Evolutionary conservation across 2,797 vertebrate species (phyloP).

Genomic region (Sciaenops ocellatus): DNA sequence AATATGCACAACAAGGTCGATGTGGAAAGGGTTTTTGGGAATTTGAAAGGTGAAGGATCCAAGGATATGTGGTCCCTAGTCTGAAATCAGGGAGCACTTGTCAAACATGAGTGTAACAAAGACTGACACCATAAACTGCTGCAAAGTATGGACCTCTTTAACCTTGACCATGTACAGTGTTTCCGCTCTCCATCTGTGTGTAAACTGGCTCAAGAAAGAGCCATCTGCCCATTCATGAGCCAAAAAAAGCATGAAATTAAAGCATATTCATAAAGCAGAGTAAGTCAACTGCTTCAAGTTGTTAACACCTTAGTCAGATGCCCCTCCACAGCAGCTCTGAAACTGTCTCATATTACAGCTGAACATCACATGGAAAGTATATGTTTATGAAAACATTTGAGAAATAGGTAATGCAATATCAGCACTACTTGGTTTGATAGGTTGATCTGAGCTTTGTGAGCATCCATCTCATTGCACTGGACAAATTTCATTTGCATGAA

Average conservation of each 20-base stretch:
- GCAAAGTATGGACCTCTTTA: conserved; percentile 21
- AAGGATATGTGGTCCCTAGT: conserved; percentile 14
- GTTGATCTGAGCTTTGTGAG: no score
- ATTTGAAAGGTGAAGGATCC: conserved; percentile 32
- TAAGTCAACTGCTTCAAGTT: not conserved
- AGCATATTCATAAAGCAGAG: conserved; percentile 9
- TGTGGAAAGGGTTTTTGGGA: not conserved
- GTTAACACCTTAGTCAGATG: no score
- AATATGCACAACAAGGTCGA: conserved; percentile 29
- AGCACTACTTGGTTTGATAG: no score
- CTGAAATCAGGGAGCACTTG: conserved; percentile 15
- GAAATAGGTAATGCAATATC: no score
- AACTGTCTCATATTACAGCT: no score
- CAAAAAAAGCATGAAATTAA: conserved; percentile 9
- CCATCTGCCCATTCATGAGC: conserved; percentile 36
- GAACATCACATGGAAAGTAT: no score
- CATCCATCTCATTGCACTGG: no score
- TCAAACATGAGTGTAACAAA: not conserved
- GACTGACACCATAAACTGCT: conserved; percentile 6
- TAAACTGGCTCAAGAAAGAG: conserved; percentile 18
- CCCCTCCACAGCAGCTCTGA: no score
- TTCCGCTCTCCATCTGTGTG: conserved; percentile 25
- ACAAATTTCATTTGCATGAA: no score
- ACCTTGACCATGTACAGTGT: conserved; percentile 31
- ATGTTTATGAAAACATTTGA: no score